Conservation (phyloP, 1,140 invertebrate genomes). For the Cydia pomonella region DNA sequence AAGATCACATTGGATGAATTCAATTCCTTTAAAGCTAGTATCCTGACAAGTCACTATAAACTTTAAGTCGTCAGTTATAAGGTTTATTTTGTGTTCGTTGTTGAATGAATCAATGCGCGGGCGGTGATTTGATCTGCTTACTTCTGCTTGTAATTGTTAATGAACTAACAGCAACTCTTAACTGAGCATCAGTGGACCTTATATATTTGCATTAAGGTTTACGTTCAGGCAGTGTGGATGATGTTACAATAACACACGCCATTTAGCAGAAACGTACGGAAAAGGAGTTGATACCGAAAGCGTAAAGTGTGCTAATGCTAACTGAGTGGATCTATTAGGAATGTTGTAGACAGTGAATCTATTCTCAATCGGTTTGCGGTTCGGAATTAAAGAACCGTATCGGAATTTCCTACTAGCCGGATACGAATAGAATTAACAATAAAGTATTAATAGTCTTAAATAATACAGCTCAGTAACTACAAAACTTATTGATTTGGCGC, state of each 20-base stretch:
- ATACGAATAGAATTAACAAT: background rate
- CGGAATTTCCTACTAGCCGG: background rate
- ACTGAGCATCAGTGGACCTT: no score
- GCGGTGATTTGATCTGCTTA: constrained; percentile 32
- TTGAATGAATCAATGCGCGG: constrained; percentile 35
- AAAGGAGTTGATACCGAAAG: constrained; percentile 12
- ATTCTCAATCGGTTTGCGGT: background rate
- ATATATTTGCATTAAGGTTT: no score
- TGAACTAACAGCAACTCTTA: constrained; percentile 33
- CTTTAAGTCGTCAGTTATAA: background rate
- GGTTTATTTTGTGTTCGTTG: background rate
- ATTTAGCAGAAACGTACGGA: constrained; percentile 17
- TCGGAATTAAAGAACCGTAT: background rate
- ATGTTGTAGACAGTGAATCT: background rate
- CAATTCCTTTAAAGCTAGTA: background rate
- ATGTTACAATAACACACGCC: background rate
- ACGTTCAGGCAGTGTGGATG: background rate
- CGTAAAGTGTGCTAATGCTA: background rate
- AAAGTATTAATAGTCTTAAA: background rate
- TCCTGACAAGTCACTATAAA: background rate
- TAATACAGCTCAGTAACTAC: no score
- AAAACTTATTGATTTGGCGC: no score
- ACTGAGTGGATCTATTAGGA: background rate
- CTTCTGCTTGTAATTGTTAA: constrained; percentile 48
- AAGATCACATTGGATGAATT: constrained; percentile 6